Conservation (phyloP, 2,888 invertebrate genomes). For the Choristoneura rosaceana region DNA sequence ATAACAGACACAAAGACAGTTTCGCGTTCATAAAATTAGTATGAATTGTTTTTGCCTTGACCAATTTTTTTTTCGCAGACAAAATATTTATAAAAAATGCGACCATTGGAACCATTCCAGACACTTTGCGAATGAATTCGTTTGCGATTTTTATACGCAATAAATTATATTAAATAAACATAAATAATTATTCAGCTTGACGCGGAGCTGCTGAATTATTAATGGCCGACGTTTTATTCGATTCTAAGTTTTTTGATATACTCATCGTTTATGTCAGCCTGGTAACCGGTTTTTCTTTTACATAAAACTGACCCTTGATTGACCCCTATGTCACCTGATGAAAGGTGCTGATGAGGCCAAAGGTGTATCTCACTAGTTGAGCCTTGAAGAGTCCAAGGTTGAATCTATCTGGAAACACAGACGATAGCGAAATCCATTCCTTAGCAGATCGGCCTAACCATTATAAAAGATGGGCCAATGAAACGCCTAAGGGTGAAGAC, state of each 20-base stretch:
- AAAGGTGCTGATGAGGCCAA: too few species aligned
- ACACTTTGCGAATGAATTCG: conserved; percentile 25
- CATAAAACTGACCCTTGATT: too few species aligned
- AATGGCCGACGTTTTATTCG: conserved; percentile 16
- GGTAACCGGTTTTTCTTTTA: too few species aligned
- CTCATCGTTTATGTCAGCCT: not conserved
- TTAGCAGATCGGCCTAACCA: too few species aligned
- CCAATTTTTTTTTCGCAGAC: conserved; percentile 22
- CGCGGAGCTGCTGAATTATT: conserved; percentile 1
- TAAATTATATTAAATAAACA: conserved; percentile 28
- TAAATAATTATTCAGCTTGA: conserved; percentile 24
- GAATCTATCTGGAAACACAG: too few species aligned
- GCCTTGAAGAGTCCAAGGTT: too few species aligned
- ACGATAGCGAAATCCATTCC: too few species aligned
- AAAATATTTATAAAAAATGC: conserved; percentile 33
- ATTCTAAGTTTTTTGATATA: conserved; percentile 2
- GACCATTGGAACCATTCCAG: conserved; percentile 37
- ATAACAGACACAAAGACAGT: too few species aligned
- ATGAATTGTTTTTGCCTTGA: conserved; percentile 29
- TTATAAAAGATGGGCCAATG: too few species aligned
- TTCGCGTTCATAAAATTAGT: not conserved
- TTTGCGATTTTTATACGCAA: conserved; percentile 11
- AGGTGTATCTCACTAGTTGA: too few species aligned
- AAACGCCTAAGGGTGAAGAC: too few species aligned
- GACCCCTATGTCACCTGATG: too few species aligned